Evolutionary conservation across 2,113 vertebrate genomes (phyloP).

Genomic region (Nettapus auritus): DNA sequence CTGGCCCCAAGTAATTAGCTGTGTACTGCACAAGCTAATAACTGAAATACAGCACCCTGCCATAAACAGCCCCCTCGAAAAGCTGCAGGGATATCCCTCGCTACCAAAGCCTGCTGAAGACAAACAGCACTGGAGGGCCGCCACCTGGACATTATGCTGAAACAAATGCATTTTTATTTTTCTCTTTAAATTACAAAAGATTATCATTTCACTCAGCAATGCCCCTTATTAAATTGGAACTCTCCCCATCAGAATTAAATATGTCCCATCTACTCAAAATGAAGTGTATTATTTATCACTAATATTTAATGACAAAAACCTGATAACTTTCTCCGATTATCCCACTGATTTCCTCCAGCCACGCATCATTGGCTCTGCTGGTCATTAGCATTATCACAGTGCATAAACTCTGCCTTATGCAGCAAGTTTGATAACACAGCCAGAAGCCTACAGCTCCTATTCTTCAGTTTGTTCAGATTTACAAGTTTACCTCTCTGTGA

Average conservation of each 20-base stretch:
- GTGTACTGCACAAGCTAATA: constrained; percentile 8
- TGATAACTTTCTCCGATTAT: constrained; percentile 79
- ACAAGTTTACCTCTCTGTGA: constrained; percentile 60
- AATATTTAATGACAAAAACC: constrained; percentile 84
- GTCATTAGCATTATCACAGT: constrained; percentile 81
- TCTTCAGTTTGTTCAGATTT: constrained; percentile 75
- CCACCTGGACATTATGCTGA: not conserved
- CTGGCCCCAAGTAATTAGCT: constrained; percentile 25
- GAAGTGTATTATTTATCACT: constrained; percentile 83
- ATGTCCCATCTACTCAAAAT: constrained; percentile 75
- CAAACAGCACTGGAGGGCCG: constrained; percentile 40
- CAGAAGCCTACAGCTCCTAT: constrained; percentile 67
- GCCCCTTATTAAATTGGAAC: constrained; percentile 75
- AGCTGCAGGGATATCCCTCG: not conserved
- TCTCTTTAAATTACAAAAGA: constrained; percentile 76
- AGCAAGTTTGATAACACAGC: constrained; percentile 80
- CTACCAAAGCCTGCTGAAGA: constrained; percentile 42
- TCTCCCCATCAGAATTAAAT: constrained; percentile 80
- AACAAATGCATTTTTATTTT: constrained; percentile 73
- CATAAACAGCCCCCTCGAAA: constrained; percentile 36
- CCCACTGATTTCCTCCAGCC: constrained; percentile 78
- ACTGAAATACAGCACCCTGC: constrained; percentile 31
- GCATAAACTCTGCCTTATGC: constrained; percentile 79
- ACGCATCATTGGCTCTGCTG: constrained; percentile 74
- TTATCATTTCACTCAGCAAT: constrained; percentile 77